These are phyloP conservation scores for Drosophila subquinaria DNA, from an alignment of 2,888 invertebrate species.

Conservation along the genomic window DNA sequence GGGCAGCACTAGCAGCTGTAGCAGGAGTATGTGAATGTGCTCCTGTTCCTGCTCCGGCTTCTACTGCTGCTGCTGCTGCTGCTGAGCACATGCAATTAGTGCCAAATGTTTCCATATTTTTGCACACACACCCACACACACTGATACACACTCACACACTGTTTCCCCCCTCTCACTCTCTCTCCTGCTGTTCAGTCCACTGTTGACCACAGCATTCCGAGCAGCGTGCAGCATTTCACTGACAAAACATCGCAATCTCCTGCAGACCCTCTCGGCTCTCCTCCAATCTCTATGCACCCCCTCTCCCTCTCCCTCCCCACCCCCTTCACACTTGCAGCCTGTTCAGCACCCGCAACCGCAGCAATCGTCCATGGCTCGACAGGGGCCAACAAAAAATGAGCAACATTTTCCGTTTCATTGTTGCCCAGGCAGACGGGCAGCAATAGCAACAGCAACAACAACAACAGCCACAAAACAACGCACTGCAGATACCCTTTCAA, in stretches of 20 bases:
- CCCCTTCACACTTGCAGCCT: conserved; percentile 1
- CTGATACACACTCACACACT: background rate
- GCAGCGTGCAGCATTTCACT: conserved; percentile 65
- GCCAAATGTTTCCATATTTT: conserved; percentile 85
- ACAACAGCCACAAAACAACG: conserved; percentile 29
- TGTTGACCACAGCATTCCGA: conserved; percentile 73
- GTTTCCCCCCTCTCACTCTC: background rate
- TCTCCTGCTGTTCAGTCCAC: conserved; percentile 46
- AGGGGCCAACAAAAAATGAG: conserved; percentile 59
- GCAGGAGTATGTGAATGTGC: conserved; percentile 27
- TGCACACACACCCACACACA: conserved; percentile 40
- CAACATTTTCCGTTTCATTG: conserved; percentile 79
- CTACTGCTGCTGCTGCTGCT: conserved; percentile 54
- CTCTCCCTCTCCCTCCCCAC: background rate
- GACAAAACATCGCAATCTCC: conserved; percentile 68
- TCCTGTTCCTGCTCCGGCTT: conserved; percentile 37
- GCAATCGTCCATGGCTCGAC: conserved; percentile 58
- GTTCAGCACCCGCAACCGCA: conserved; percentile 53
- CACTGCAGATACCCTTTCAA: conserved; percentile 32
- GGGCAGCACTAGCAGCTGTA: conserved; percentile 11
- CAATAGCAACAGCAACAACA: conserved; percentile 15
- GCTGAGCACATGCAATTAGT: conserved; percentile 83
- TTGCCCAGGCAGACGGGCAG: conserved; percentile 47
- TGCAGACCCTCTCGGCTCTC: conserved; percentile 5
- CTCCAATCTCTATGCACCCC: background rate